Conservation (phyloP, 2,888 invertebrate species). For the Allygus modestus region DNA sequence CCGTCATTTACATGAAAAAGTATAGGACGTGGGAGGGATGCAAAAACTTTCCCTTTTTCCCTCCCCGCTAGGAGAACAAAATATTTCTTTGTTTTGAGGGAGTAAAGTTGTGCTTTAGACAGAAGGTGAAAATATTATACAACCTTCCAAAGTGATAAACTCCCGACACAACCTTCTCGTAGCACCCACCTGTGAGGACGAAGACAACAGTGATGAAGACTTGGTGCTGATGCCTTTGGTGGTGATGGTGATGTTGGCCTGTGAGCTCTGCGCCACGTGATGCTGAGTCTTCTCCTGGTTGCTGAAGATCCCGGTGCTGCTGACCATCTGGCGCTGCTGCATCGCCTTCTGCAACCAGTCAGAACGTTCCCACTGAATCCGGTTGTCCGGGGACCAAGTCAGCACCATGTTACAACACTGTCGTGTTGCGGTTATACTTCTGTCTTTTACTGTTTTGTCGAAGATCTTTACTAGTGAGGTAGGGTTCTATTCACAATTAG, state of each 20-base stretch:
- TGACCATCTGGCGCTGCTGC: conserved; percentile 89
- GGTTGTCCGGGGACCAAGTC: conserved; percentile 46
- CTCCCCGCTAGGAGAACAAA: too few species aligned
- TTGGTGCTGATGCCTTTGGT: conserved; percentile 84
- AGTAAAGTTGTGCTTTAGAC: too few species aligned
- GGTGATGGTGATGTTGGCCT: conserved; percentile 88
- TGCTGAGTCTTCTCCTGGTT: conserved; percentile 80
- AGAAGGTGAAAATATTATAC: too few species aligned
- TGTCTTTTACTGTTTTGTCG: too few species aligned
- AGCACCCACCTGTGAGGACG: conserved; percentile 64
- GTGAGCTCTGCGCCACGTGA: conserved; percentile 84
- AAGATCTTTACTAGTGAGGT: too few species aligned
- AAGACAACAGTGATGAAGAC: conserved; percentile 73
- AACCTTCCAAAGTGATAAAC: too few species aligned
- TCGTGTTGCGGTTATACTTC: not conserved
- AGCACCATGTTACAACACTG: conserved; percentile 26
- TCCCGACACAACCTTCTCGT: too few species aligned
- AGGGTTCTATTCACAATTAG: too few species aligned
- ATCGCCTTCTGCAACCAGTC: conserved; percentile 74
- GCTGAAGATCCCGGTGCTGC: conserved; percentile 87
- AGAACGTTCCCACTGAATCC: conserved; percentile 59
- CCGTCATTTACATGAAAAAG: too few species aligned
- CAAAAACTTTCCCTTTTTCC: too few species aligned
- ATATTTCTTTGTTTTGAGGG: too few species aligned
- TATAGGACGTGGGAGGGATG: too few species aligned